These are phyloP conservation scores for Etheostoma perlongum DNA, from an alignment of 2,797 vertebrate species.

Conservation along the genomic window DNA sequence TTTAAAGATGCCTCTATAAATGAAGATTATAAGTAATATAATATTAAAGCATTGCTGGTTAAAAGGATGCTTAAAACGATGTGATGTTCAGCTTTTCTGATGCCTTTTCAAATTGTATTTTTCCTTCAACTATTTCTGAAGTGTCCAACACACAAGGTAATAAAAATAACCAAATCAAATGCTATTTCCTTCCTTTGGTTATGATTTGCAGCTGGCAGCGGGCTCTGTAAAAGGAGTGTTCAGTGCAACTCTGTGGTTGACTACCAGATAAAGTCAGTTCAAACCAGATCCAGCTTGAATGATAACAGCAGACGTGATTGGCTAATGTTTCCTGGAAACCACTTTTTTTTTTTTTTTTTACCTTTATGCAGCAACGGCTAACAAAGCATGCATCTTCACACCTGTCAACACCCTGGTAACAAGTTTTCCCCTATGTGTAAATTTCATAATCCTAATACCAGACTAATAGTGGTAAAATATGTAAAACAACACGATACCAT, in stretches of 20 bases:
- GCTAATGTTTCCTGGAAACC: not conserved
- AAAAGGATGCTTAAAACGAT: not conserved
- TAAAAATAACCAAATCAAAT: not conserved
- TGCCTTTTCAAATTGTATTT: not conserved
- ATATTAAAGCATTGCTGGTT: not conserved
- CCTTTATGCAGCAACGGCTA: not conserved
- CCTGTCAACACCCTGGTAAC: not conserved
- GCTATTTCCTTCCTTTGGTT: not conserved
- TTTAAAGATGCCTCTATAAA: not conserved
- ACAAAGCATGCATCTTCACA: not conserved
- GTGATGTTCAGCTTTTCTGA: not conserved
- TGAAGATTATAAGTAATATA: not conserved
- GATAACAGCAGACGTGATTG: not conserved
- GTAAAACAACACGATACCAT: not conserved
- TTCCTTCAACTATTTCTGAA: not conserved
- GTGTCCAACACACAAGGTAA: not conserved
- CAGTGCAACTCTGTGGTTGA: not conserved
- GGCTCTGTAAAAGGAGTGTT: not conserved
- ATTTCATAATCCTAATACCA: not conserved
- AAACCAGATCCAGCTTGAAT: slow-evolving; percentile 22
- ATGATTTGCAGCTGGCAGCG: not conserved
- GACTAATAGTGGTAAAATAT: not conserved
- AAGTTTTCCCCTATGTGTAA: not conserved
- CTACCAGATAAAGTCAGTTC: not conserved
- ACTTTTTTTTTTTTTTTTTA: not conserved